phyloP scores from a whole-genome alignment of 1,140 invertebrate genomes.

The Temnothorax nylanderi region DNA sequence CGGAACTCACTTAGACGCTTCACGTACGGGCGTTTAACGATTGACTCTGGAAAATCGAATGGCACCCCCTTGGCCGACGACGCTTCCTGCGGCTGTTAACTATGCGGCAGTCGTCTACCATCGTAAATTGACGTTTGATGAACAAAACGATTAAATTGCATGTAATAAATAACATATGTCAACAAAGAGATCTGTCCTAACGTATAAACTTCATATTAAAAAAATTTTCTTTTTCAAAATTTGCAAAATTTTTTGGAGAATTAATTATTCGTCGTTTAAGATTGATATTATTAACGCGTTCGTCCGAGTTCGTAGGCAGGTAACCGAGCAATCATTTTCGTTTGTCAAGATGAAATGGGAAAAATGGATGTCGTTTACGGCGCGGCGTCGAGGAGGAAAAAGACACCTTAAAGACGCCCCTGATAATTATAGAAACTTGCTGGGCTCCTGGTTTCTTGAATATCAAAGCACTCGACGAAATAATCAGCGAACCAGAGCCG shows the following conservation, averaged over 20 bases:
- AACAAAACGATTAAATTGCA: not conserved
- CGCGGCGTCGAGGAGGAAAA: conserved; percentile 20
- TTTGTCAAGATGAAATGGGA: conserved; percentile 1
- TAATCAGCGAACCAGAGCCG: conserved; percentile 71
- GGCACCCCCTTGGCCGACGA: conserved; percentile 71
- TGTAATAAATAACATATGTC: not conserved
- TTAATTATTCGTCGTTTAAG: not conserved
- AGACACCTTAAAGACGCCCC: conserved; percentile 67
- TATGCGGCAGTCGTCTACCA: not conserved
- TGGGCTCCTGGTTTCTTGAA: conserved; percentile 71
- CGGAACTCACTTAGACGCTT: conserved; percentile 59
- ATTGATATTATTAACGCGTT: not conserved
- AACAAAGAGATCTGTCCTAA: not conserved
- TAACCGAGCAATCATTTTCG: not conserved
- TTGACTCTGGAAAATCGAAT: conserved; percentile 83
- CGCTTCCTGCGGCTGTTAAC: not conserved
- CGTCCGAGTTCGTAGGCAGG: not conserved
- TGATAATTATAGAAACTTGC: conserved; percentile 74
- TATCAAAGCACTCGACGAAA: conserved; percentile 76
- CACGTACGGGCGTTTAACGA: conserved; percentile 79
- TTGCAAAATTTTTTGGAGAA: not conserved
- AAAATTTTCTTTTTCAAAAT: not conserved
- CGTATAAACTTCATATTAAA: not conserved
- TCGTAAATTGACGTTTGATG: not conserved
- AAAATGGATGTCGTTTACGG: conserved; percentile 22